Evolutionary conservation across 2,797 vertebrate species (phyloP).

Genomic region (Momotus momota): DNA sequence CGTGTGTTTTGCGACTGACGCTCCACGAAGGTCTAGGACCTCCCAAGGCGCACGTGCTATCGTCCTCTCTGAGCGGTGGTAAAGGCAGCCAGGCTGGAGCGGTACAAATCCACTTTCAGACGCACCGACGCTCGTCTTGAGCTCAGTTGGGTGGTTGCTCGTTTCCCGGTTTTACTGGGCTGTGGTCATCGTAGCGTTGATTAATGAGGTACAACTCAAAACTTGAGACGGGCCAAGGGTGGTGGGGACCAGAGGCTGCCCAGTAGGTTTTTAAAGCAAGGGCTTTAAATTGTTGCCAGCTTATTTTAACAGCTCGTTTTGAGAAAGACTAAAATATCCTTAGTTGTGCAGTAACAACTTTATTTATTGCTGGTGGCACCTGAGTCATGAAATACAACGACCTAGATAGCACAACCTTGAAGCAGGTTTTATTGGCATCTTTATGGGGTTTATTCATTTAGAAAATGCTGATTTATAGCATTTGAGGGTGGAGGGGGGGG

Average conservation of each 20-base stretch:
- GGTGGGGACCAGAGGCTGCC: neutral
- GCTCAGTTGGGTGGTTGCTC: neutral
- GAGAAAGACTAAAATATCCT: neutral
- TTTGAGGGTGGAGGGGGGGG: neutral
- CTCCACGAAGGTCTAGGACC: neutral
- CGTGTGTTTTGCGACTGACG: neutral
- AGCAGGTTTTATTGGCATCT: neutral
- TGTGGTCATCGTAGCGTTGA: neutral
- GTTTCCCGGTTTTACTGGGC: neutral
- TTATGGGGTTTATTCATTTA: neutral
- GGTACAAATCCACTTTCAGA: neutral
- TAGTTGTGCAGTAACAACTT: neutral
- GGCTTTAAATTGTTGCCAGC: neutral
- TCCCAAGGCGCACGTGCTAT: neutral
- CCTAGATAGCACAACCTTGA: neutral
- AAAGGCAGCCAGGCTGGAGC: neutral
- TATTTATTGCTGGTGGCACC: neutral
- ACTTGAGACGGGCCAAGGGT: neutral
- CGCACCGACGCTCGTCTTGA: accelerated
- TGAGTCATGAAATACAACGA: neutral
- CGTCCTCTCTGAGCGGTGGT: neutral
- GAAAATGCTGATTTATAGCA: neutral
- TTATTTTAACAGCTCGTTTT: neutral
- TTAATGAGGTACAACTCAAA: neutral
- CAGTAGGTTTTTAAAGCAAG: neutral